Evolutionary conservation across 1,140 invertebrate species (phyloP).

Genomic region (Eubasilissa regina): DNA sequence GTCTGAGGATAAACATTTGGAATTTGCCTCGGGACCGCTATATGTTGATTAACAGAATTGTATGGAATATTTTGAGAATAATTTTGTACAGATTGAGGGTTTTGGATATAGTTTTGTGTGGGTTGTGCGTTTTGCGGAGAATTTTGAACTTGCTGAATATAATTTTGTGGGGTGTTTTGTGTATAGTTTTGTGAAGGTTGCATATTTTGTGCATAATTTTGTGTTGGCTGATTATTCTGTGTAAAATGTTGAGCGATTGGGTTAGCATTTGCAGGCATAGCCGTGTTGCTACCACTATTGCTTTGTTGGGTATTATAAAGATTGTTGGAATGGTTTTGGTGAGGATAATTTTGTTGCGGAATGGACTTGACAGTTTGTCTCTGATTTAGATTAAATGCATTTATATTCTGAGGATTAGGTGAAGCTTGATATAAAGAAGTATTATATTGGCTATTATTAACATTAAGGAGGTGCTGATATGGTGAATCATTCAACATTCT

Average conservation of each 20-base stretch:
- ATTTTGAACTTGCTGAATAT: slow-evolving; percentile 66
- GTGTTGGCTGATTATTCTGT: slow-evolving; percentile 62
- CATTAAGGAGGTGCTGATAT: slow-evolving; percentile 41
- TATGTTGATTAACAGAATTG: slow-evolving; percentile 52
- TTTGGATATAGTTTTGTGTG: slow-evolving; percentile 62
- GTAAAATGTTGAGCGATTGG: slow-evolving; percentile 60
- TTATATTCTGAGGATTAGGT: slow-evolving; percentile 41
- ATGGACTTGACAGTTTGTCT: slow-evolving; percentile 46
- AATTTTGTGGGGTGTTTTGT: slow-evolving; percentile 61
- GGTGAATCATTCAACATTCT: slow-evolving; percentile 38
- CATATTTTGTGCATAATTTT: slow-evolving; percentile 61
- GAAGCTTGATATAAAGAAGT: slow-evolving; percentile 53
- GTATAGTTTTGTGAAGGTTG: slow-evolving; percentile 11
- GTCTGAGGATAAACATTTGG: slow-evolving; percentile 44
- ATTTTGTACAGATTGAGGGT: slow-evolving; percentile 62
- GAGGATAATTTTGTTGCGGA: slow-evolving; percentile 32
- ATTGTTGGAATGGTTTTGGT: slow-evolving; percentile 60
- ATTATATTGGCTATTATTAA: slow-evolving; percentile 14
- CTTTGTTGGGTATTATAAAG: slow-evolving; percentile 63
- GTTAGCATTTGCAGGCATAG: slow-evolving; percentile 15
- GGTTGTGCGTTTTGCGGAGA: slow-evolving; percentile 58
- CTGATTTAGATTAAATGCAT: slow-evolving; percentile 44
- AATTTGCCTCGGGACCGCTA: slow-evolving; percentile 40
- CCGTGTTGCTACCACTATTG: slow-evolving; percentile 6
- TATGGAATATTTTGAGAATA: slow-evolving; percentile 58